phyloP scores from a whole-genome alignment of 2,113 vertebrate species.

The Beaufortia kweichowensis region DNA sequence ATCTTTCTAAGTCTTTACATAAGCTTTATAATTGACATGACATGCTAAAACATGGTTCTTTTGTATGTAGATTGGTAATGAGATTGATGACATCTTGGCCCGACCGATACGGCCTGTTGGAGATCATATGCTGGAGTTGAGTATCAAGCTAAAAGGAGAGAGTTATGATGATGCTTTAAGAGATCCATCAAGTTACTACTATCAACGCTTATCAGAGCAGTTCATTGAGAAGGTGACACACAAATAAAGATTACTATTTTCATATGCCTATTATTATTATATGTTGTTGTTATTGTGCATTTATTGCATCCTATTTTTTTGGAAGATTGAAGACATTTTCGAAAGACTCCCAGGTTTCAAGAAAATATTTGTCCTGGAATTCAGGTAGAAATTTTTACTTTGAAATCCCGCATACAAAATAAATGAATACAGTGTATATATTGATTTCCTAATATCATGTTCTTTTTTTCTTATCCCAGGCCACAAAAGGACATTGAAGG shows the following conservation, averaged over 20 bases:
- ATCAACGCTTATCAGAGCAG: conserved; percentile 73
- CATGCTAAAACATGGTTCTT: background rate
- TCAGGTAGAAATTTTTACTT: conserved; percentile 78
- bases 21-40: background rate
- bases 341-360: conserved; percentile 85
- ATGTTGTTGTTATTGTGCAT: background rate
- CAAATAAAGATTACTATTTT: too few relatives aligned
- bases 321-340: conserved; percentile 82
- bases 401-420: background rate
- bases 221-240: conserved; percentile 85
- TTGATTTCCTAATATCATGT: conserved; percentile 33
- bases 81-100: conserved; percentile 75
- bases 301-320: background rate
- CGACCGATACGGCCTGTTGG: conserved; percentile 62
- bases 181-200: conserved; percentile 71
- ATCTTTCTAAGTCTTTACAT: background rate
- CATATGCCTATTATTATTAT: too few relatives aligned
- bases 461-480: conserved; percentile 63
- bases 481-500: conserved; percentile 77
- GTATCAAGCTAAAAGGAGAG: conserved; percentile 78
- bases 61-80: conserved; percentile 80
- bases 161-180: conserved; percentile 77
- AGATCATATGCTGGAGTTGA: conserved; percentile 87
- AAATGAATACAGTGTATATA: background rate
- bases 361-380: conserved; percentile 78